Base-by-base conservation (phyloP, 2,797 vertebrate species). In the Sphaeramia orbicularis region DNA sequence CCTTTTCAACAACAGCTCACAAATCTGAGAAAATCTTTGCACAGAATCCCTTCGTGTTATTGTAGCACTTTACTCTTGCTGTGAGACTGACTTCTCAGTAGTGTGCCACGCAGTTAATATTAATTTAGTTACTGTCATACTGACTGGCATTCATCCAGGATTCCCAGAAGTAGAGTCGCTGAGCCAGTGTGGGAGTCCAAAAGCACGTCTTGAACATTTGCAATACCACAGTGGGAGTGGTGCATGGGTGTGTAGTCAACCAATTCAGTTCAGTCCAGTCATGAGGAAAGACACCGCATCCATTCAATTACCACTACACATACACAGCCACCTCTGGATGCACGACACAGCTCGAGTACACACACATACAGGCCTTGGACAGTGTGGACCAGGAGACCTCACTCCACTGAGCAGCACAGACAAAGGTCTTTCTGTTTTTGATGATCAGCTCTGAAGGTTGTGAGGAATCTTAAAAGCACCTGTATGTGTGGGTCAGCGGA, bases 361-460 rank as follows among this genome's bases (percentile, higher is more conserved):
- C 40, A 14, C 19, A 27, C 13, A 30, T 16, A 57, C 13, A 52
- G 38, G 38, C 27, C 16, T 7, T 54, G 59, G 27, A 44, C 44
- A 32, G 36, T 51, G 40, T 48, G 47, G 53, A 65, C 42, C 68
- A 14, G 14, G 14, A 50, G 50, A 16, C 53, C 61, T 44, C 41
- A 13, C 49, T 61, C 37, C 16, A 15, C 74, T 63, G 80, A 76
- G 51, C 45, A 38, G 71, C 59, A 58, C 62, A 78, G 73, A 80
- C 51, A 65, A 53, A 75, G 71, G 70, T 38, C 69, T 64, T 64
- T 44, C 57, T 67, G 71, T 15, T 65, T 85, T 85, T 80, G 27
- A 14, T 10, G 30, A n/a, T 12, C 38, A 59, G 66, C 56, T 58
- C 43, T 82, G 78, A 72, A 58, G 74, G 48, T 40, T 78, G 72